Conservation (phyloP, 2,113 vertebrate species). For the Takifugu flavidus region DNA sequence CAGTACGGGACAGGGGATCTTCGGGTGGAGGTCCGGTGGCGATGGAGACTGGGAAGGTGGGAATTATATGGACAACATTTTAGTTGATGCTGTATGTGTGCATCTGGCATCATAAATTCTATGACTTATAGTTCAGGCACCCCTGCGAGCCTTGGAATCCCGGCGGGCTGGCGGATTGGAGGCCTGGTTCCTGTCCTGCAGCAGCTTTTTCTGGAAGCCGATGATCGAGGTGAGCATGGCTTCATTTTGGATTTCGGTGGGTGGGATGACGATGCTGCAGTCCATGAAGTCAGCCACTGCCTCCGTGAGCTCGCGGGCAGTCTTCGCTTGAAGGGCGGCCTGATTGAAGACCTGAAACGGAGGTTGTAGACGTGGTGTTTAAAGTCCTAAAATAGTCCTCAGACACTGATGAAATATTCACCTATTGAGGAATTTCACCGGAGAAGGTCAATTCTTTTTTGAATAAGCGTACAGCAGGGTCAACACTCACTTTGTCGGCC, state of each 20-base stretch:
- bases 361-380: background rate
- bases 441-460: too few relatives aligned
- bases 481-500: constrained; percentile 81
- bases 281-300: constrained; percentile 83
- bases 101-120: background rate
- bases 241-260: constrained; percentile 77
- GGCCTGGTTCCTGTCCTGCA: constrained; percentile 74
- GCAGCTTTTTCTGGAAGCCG: constrained; percentile 83
- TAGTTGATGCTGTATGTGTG: too few relatives aligned
- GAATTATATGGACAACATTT: too few relatives aligned
- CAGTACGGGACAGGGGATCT: constrained; percentile 83
- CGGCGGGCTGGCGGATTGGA: constrained; percentile 18
- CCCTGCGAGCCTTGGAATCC: constrained; percentile 50
- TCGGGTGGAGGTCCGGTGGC: constrained; percentile 53
- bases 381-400: too few relatives aligned
- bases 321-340: constrained; percentile 77
- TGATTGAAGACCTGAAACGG: constrained; percentile 82
- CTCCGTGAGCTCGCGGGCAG: constrained; percentile 65
- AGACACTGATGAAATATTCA: too few relatives aligned
- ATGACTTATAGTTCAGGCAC: constrained; percentile 29
- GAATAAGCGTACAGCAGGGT: background rate
- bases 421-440: too few relatives aligned
- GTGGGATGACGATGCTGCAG: constrained; percentile 88
- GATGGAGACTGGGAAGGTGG: constrained; percentile 43
- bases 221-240: constrained; percentile 79